A percentile compares a stretch with the other conserved stretches of the same genome.
Conservation (phyloP, 2,888 invertebrate genomes). For the Noctua janthina region DNA sequence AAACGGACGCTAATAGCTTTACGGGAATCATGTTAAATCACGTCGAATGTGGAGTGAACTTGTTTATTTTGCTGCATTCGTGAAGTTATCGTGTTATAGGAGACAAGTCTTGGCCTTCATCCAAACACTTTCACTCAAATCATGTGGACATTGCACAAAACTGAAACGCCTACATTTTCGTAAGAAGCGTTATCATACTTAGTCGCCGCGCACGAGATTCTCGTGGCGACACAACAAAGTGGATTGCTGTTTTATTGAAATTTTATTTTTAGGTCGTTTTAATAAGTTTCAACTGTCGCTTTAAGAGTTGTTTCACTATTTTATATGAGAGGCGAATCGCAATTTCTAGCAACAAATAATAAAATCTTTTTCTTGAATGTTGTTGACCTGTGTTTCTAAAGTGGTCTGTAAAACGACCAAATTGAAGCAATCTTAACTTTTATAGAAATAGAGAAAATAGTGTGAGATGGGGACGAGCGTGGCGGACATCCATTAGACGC, state of each 20-base stretch:
- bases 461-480: slow-evolving; percentile 62
- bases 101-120: slow-evolving; percentile 79
- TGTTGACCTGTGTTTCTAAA: slow-evolving; percentile 33
- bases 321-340: slow-evolving; percentile 36
- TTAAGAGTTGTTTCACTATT: slow-evolving; percentile 32
- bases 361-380: slow-evolving; percentile 39
- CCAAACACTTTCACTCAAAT: slow-evolving; percentile 86
- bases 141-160: slow-evolving; percentile 78
- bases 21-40: slow-evolving; percentile 77
- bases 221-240: slow-evolving; percentile 42
- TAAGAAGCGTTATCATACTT: slow-evolving; percentile 50
- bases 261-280: slow-evolving; percentile 53
- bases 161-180: slow-evolving; percentile 62
- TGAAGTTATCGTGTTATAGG: slow-evolving; percentile 77
- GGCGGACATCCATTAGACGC: slow-evolving; percentile 73
- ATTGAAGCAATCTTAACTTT: slow-evolving; percentile 55
- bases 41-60: slow-evolving; percentile 73
- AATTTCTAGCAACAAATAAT: slow-evolving; percentile 36
- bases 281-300: slow-evolving; percentile 43
- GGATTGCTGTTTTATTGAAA: slow-evolving; percentile 57
- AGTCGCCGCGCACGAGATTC: slow-evolving; percentile 42
- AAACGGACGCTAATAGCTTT: slow-evolving; percentile 75
- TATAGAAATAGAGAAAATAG: slow-evolving; percentile 56
- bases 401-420: slow-evolving; percentile 36
- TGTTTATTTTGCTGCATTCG: slow-evolving; percentile 81